Evolutionary conservation across 2,888 invertebrate genomes (phyloP), one percentile per base, ranked within the genome.

Genomic region (Oxyteleia sp.): DNA sequence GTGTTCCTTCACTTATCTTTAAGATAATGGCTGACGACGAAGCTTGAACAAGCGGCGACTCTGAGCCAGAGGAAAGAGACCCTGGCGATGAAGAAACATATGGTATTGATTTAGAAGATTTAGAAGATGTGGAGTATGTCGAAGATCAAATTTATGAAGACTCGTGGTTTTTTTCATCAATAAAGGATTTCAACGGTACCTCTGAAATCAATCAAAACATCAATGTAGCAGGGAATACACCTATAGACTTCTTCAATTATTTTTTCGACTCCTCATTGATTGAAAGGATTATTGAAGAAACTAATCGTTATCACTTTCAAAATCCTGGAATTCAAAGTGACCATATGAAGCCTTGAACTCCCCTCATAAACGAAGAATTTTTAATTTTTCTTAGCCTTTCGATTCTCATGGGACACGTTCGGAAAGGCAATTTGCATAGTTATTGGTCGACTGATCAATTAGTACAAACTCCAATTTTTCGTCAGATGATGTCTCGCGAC

Each of bases 201-300:
- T 71, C 57, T 71, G 47, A 57, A 71, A 59, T 71, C 45, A 71
- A 71, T 71, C 71, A 57, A 71, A 71, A 71, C 57, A 57, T 71
- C 57, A 57, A 43, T 71, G 32, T 57, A 71, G 57, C 71, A 59
- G 59, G 45, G 41, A 71, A 57, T 69, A 55, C 53, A 45, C 57
- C 71, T 57, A 71, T 71, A 71, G 71, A 57, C 57, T 71, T 57
- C 57, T 71, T 71, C 47, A 71, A 71, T 57, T 57, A 61, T 61
- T 61, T 61, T 61, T 61, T 61, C 43, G 61, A 43, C 41, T 61
- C 61, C 45, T 41, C 61, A 61, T 38, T 43, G 61, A 61, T 61
- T 51, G 51, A 51, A 51, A 51, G 26, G 51, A 51, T 51, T 51
- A 51, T 51, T 51, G 29, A 51, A 51, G 51, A 51, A 51, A 51